A percentile compares a stretch with the other conserved stretches of the same genome.
These are phyloP conservation scores for Nipponia nippon DNA, from an alignment of 2,113 vertebrate species.

Conservation along the genomic window DNA sequence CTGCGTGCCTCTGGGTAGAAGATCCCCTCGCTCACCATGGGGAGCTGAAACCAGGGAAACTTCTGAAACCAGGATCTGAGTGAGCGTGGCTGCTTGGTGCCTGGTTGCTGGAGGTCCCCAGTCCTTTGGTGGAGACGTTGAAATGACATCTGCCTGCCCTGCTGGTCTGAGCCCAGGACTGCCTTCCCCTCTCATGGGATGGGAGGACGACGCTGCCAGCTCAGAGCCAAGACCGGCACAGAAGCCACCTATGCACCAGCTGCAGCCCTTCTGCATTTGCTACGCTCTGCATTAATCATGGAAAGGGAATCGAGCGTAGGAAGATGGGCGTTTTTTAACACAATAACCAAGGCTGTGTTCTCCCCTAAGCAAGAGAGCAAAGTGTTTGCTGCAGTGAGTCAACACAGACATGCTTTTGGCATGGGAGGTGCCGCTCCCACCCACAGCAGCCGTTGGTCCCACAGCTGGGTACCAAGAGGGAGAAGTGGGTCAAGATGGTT, in stretches of 20 bases:
- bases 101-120: rapidly evolving
- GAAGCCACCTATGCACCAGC: not conserved
- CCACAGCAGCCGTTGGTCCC: not conserved
- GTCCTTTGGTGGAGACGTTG: not conserved
- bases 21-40: rapidly evolving
- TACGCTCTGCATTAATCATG: not conserved
- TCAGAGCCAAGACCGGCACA: not conserved
- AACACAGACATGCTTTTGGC: not conserved
- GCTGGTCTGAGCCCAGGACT: rapidly evolving
- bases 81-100: rapidly evolving
- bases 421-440: not conserved
- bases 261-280: not conserved
- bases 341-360: not conserved
- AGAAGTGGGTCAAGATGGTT: not conserved
- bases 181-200: not conserved
- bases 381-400: conserved; percentile 1
- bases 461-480: rapidly evolving
- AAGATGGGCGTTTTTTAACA: conserved; percentile 20
- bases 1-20: not conserved
- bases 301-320: not conserved
- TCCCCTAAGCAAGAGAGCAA: not conserved
- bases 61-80: not conserved
- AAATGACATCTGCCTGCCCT: not conserved
- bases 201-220: not conserved
- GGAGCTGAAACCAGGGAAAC: no score